Evolutionary conservation across 2,113 vertebrate genomes (phyloP).

Genomic region (Alligator mississippiensis): DNA sequence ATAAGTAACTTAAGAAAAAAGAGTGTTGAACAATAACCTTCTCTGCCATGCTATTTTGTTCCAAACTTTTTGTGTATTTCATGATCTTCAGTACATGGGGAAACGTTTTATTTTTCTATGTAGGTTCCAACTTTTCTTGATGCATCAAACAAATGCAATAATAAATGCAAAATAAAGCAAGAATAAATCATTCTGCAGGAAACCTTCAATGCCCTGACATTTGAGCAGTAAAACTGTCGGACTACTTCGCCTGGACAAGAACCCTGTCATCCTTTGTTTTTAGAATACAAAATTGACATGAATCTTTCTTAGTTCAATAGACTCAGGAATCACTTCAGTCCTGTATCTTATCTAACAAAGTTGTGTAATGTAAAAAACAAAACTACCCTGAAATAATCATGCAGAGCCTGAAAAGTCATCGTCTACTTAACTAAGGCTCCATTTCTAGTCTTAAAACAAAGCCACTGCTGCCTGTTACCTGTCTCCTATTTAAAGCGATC

Average conservation of each 20-base stretch:
- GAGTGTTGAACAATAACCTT: background rate
- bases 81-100: background rate
- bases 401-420: slow-evolving; percentile 1
- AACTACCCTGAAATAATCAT: background rate
- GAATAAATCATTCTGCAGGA: slow-evolving; percentile 32
- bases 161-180: slow-evolving; percentile 29
- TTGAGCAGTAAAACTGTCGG: background rate
- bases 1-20: background rate
- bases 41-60: background rate
- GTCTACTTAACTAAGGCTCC: background rate
- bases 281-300: background rate
- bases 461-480: background rate
- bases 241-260: slow-evolving; percentile 21
- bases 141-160: background rate
- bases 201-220: slow-evolving; percentile 6
- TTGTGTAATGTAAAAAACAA: background rate
- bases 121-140: background rate
- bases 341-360: background rate
- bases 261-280: slow-evolving; percentile 6
- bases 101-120: slow-evolving; percentile 32
- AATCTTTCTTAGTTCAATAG: background rate
- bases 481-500: background rate
- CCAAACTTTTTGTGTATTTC: background rate
- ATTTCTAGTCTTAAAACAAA: background rate
- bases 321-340: background rate